Percentiles rank a stretch among this genome's conserved stretches.
Evolutionary conservation across 2,113 vertebrate species (phyloP).

Genomic region (Alligator sinensis): DNA sequence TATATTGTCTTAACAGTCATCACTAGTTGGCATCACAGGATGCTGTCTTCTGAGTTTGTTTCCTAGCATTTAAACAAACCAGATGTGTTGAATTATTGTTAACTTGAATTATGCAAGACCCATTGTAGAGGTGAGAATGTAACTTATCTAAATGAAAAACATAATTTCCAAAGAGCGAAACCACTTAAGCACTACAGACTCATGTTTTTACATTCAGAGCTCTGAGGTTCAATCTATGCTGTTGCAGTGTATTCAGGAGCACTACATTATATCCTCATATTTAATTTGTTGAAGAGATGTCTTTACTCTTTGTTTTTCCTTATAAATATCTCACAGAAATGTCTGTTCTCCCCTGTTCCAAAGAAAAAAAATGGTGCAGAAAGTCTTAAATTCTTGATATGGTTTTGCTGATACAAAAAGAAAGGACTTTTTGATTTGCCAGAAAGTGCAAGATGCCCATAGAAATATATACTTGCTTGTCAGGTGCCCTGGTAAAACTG

Average conservation of each 20-base stretch:
- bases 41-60: constrained; percentile 21
- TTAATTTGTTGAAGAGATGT: background rate
- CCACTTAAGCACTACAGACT: background rate
- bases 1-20: constrained; percentile 15
- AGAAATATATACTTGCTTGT: constrained; percentile 33
- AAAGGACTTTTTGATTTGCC: constrained; percentile 17
- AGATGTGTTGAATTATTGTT: no score
- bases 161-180: background rate
- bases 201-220: background rate
- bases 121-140: background rate
- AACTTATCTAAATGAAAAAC: background rate
- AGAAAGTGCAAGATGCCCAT: constrained; percentile 2
- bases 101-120: no score
- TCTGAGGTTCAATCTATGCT: no score
- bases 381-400: background rate
- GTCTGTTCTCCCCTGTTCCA: background rate
- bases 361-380: no score
- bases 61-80: background rate
- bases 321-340: background rate
- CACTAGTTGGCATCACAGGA: constrained; percentile 47
- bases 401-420: rapidly evolving
- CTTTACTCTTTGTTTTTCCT: background rate
- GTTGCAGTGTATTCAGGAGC: no score
- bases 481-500: constrained; percentile 43
- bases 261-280: no score